Percentiles rank a stretch among this genome's conserved stretches.
Evolutionary conservation across 2,888 invertebrate species (phyloP).

Genomic region (Drosophila meridiana): DNA sequence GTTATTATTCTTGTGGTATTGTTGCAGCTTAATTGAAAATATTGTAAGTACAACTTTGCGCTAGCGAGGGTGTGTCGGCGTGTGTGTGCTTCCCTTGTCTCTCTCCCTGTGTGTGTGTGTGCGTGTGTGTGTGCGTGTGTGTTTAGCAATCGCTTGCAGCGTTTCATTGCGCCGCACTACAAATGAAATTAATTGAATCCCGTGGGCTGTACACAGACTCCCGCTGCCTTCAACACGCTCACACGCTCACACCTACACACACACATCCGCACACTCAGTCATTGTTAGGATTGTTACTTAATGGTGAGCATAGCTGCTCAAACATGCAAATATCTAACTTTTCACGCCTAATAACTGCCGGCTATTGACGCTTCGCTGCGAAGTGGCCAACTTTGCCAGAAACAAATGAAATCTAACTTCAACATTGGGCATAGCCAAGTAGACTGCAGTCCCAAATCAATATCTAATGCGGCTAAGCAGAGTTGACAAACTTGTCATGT

Average conservation of each 20-base stretch:
- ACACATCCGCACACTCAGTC: not conserved
- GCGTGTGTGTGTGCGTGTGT: constrained; percentile 43
- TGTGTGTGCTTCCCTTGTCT: not conserved
- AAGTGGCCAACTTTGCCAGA: constrained; percentile 23
- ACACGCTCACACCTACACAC: not conserved
- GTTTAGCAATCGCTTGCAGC: constrained; percentile 61
- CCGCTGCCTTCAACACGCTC: not conserved
- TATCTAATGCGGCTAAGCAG: not conserved
- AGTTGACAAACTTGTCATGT: not conserved
- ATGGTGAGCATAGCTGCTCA: constrained; percentile 48
- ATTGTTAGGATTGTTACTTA: constrained; percentile 24
- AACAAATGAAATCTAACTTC: constrained; percentile 42
- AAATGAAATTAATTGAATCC: constrained; percentile 76
- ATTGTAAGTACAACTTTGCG: constrained; percentile 62
- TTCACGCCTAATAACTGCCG: constrained; percentile 62
- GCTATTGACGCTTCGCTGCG: constrained; percentile 53
- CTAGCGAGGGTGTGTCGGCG: constrained; percentile 1
- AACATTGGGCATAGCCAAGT: constrained; percentile 28
- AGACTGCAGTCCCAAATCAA: constrained; percentile 19
- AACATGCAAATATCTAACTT: constrained; percentile 48
- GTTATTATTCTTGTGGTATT: constrained; percentile 77
- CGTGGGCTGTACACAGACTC: constrained; percentile 43
- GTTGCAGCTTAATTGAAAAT: constrained; percentile 79
- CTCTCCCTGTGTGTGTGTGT: constrained; percentile 19
- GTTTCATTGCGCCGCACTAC: constrained; percentile 58